phyloP scores from a whole-genome alignment of 2,113 vertebrate species.

The Pomatorhinus ruficollis region DNA sequence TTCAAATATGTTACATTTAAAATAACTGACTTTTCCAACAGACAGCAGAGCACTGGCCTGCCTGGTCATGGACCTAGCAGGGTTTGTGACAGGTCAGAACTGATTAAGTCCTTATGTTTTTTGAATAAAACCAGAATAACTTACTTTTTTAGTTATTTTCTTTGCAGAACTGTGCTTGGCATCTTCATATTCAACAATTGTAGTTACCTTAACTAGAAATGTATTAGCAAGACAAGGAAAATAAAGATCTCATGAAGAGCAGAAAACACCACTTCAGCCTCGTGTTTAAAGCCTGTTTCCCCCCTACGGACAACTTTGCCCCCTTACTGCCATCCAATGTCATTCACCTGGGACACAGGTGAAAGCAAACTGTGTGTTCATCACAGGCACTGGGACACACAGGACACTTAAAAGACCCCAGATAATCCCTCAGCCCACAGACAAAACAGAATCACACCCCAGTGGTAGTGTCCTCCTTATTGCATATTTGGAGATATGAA shows the following conservation, averaged over 20 bases:
- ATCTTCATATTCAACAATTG: slow-evolving; percentile 64
- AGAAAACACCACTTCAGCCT: neutral
- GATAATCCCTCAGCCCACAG: neutral
- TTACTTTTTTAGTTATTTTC: slow-evolving; percentile 63
- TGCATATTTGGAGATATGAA: neutral
- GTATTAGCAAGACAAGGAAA: neutral
- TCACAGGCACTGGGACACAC: neutral
- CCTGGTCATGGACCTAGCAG: neutral
- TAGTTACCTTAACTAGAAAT: slow-evolving; percentile 70
- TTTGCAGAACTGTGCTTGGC: neutral
- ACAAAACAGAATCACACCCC: neutral
- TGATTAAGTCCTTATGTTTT: neutral
- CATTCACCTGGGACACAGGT: neutral
- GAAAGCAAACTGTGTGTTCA: neutral
- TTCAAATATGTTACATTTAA: neutral
- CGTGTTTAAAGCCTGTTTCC: neutral
- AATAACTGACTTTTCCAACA: neutral
- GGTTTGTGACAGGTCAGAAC: neutral
- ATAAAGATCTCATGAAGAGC: neutral
- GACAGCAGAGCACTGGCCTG: neutral
- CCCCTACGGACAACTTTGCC: neutral
- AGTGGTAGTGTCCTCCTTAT: neutral
- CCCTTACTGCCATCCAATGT: neutral
- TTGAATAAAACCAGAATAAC: neutral
- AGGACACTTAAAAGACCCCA: neutral